phyloP scores from a whole-genome alignment of 1,140 invertebrate species.

The Pemphigus obesinymphae region DNA sequence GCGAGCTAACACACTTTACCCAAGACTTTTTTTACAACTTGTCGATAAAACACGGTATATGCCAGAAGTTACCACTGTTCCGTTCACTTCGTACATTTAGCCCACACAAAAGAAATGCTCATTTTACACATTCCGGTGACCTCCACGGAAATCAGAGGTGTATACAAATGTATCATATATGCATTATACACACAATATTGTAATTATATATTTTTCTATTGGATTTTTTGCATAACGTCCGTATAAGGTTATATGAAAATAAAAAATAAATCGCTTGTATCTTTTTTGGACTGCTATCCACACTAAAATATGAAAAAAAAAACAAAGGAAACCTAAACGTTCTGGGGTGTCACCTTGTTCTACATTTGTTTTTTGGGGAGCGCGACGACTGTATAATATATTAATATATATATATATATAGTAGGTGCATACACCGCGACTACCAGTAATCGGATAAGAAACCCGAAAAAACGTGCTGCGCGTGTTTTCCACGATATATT shows the following conservation, averaged over 20 bases:
- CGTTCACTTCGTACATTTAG: background rate
- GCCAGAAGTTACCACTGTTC: background rate
- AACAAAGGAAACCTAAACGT: background rate
- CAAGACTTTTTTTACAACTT: constrained; percentile 9
- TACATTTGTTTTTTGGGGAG: background rate
- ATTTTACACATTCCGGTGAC: constrained; percentile 14
- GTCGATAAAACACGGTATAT: background rate
- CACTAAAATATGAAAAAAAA: too few relatives aligned
- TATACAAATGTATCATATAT: background rate
- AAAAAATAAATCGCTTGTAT: background rate
- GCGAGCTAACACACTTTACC: background rate
- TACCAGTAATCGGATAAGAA: constrained; percentile 18
- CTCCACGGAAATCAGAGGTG: constrained; percentile 7
- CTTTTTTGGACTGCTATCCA: background rate
- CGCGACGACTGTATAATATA: too few relatives aligned
- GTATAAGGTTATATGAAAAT: constrained; percentile 21
- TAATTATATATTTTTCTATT: background rate
- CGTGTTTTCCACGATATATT: background rate
- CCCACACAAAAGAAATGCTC: background rate
- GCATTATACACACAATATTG: background rate
- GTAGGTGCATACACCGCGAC: background rate
- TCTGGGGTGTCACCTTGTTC: background rate
- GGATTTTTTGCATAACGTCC: background rate
- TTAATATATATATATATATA: too few relatives aligned
- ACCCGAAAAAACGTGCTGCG: background rate